Evolutionary conservation across 2,113 vertebrate genomes (phyloP), one percentile per base, ranked within the genome.

Genomic region (Ifrita kowaldi): DNA sequence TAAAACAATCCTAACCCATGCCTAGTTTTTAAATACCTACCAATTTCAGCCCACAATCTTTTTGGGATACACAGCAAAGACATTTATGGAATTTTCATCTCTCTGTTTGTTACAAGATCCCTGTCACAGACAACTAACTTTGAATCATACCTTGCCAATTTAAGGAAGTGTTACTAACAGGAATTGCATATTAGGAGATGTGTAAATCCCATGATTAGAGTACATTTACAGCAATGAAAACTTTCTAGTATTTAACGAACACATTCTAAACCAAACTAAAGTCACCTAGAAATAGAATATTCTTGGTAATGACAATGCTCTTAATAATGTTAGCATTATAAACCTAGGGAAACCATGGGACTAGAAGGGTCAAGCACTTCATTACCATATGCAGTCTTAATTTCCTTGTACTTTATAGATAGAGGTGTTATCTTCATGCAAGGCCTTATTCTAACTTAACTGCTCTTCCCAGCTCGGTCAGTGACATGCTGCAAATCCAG

Each of bases 301-400:
- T 69, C 53, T 84, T 56, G 13, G 37, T 63, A 68, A 88, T 78
- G 71, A 56, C 59, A 80, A 76, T 15, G 30, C 6, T 75, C 3
- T 81, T 90, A 63, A 56, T 87, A 77, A 92, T n/a, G 41, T 76
- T 67, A 81, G 41, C 78, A 68, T 71, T 89, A 87, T 52, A 93
- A 93, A 87, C 50, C 60, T 67, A 32, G 28, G 13, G 77, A 63
- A 95, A 83, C 27, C 1, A 2, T 49, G 70, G 16, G 33, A 62
- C 57, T 82, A 75, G 84, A 84, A 70, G 70, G 86, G 91, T 95
- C 83, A 93, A 92, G 63, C 16, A 85, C 49, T 95, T 89, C 63
- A 89, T 95, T 93, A 70, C 26, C 1, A 2, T 30, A 64, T 59
- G n/a, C 26, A 63, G 52, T 74, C 49, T 74, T 92, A 82, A 80